A percentile compares a stretch with the other conserved stretches of the same genome.
phyloP scores from a whole-genome alignment of 1,140 invertebrate species.

The Pseudomyrmex pallidus region DNA sequence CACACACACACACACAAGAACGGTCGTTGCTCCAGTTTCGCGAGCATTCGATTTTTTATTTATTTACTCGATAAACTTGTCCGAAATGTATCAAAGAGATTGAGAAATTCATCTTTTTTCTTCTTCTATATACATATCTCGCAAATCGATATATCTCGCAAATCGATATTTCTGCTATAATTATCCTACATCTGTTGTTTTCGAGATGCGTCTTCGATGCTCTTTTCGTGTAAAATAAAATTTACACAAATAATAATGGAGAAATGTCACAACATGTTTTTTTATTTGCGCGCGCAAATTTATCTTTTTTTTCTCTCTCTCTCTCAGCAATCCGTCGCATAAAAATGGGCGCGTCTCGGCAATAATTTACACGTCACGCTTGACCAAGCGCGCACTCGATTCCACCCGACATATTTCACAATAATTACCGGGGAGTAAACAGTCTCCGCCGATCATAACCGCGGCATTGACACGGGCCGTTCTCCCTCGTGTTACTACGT shows the following conservation, averaged over 20 bases:
- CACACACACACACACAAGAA: not conserved
- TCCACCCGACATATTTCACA: conserved; percentile 47
- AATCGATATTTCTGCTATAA: too few relatives aligned
- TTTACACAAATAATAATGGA: too few relatives aligned
- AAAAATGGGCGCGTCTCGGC: conserved; percentile 12
- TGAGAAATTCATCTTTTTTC: conserved; percentile 3
- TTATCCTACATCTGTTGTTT: too few relatives aligned
- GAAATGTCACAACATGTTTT: too few relatives aligned
- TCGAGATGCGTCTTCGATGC: too few relatives aligned
- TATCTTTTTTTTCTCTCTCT: not conserved
- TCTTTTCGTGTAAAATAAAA: too few relatives aligned
- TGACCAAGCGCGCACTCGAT: not conserved
- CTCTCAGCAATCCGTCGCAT: not conserved
- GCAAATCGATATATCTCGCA: too few relatives aligned
- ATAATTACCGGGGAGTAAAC: conserved; percentile 60
- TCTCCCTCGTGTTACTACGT: conserved; percentile 64
- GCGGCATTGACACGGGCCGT: conserved; percentile 46
- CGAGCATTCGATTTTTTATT: not conserved
- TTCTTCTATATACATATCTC: too few relatives aligned
- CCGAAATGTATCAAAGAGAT: not conserved
- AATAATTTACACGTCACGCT: conserved; percentile 38
- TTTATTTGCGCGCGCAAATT: too few relatives aligned
- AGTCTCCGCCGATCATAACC: conserved; percentile 46
- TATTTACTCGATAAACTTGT: not conserved
- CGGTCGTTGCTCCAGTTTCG: not conserved